Base-by-base conservation (phyloP, 2,113 vertebrate genomes). In the Chroicocephalus ridibundus region DNA sequence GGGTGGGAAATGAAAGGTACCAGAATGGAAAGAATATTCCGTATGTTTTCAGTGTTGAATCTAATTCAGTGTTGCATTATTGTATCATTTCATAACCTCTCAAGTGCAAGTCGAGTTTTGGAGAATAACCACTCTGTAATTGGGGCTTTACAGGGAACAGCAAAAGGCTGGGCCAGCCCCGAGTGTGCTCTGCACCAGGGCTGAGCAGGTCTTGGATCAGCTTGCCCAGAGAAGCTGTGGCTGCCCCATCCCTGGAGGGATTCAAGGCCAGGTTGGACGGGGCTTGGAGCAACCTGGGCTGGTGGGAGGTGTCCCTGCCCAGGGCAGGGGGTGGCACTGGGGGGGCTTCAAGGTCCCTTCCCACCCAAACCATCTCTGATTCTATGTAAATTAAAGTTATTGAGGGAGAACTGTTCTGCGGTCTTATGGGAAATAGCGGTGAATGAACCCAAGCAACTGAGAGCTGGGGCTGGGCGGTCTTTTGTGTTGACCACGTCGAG, bases 371-470 rank as follows among this genome's bases (percentile, higher is more conserved):
- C 16, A 7, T 18, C 54, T 31, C 1, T 7, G 29, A 31, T 55
- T 55, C 54, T 4, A 10, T 27, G 54, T n/a, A 80, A 94, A 92
- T 60, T 10, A 36, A 55, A 29, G 18, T 11, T 18, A 5, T 0
- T 3, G 15, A 34, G 40, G 40, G 10, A 82, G 58, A 86, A 9
- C 15, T 21, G n/a, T 26, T 61, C 80, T 6, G 0, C 20, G 40
- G n/a, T 3, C 19, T 4, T 25, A 29, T 1, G 38, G 80, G 38
- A 82, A 88, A 79, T 1, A 46, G 31, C 3, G 3, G 24, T 27
- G 6, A 65, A 68, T 4, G 6, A 64, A 13, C 15, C 24, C 9
- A 19, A 46, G 38, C 0, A 2, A 11, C 1, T 4, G n/a, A 38
- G 46, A 52, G 46, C 22, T 60, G 25, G 17, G 5, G n/a, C 38